A percentile compares a stretch with the other conserved stretches of the same genome.
Conservation (phyloP, 2,797 vertebrate genomes). For the Liasis olivaceus region DNA sequence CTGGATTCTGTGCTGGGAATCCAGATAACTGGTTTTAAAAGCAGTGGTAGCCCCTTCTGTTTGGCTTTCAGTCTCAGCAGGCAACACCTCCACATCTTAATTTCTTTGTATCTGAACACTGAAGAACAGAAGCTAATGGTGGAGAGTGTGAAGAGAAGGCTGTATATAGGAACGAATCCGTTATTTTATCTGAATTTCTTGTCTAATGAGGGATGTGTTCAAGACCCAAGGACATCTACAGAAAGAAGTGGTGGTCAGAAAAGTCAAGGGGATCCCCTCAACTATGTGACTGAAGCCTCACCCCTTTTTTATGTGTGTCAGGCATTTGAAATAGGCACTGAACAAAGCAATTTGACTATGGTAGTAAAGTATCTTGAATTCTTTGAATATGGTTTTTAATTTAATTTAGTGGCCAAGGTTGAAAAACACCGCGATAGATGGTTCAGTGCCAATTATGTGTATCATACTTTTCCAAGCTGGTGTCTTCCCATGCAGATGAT, state of each 20-base stretch:
- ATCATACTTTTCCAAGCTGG: too few species aligned
- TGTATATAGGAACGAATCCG: background rate
- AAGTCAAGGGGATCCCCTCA: too few species aligned
- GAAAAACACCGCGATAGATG: background rate
- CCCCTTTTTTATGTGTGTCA: too few species aligned
- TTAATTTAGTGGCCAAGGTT: background rate
- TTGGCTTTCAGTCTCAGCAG: constrained; percentile 32
- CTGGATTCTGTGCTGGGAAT: constrained; percentile 48
- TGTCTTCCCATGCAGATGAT: too few species aligned
- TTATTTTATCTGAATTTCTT: background rate
- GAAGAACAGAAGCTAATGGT: background rate
- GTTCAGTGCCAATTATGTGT: background rate
- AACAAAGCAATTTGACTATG: background rate
- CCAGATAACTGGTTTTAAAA: constrained; percentile 63
- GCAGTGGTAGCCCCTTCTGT: constrained; percentile 21
- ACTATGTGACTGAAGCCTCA: too few species aligned
- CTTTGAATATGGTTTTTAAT: background rate
- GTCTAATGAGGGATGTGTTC: background rate
- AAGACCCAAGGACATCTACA: background rate
- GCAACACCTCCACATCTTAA: constrained; percentile 45
- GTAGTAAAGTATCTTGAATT: background rate
- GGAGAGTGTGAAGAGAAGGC: constrained; percentile 11
- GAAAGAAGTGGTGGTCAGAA: too few species aligned
- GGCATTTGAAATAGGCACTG: too few species aligned
- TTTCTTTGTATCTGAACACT: constrained; percentile 36